Evolutionary conservation across 2,888 invertebrate genomes (phyloP), one percentile per base, ranked within the genome.

Genomic region (Heliothis peltigera): DNA sequence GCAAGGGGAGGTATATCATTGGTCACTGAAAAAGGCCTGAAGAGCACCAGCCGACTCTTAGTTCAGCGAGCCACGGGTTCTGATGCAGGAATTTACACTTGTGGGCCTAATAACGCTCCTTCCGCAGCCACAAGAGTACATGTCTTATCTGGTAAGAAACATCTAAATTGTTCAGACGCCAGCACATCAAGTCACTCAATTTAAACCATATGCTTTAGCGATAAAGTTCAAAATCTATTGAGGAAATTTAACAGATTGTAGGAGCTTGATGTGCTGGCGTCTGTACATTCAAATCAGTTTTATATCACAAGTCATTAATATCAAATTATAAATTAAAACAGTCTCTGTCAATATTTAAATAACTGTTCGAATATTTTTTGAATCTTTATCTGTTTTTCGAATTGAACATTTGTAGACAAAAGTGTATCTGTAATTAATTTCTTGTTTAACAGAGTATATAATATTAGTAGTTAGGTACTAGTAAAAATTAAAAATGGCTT

Each of bases 1-100:
- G 97, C 98, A n/a, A 96, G 98, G 60, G 98, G 98, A 61, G 98
- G 98, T 59, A 97, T 98, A 91, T 98, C 97, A 82, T 95, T 98
- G 84, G 97, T 98, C 78, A 98, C 98, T 43, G 98, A 98, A 89
- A 98, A 98, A 88, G 98, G 98, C 52, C 94, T 96, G 70, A 96
- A 97, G 83, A 98, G 98, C 80, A 97, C 97, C 67, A 98, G 98
- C 86, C 96, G 98, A 10, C 96, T 98, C 51, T 95, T 98, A 73
- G 97, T 98, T 67, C 98, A 98, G 89, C 96, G 97, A 84, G 98
- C 98, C 32, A 96, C 96, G 64, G 96, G 97, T 15, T 94, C 96
- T 46, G 98, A 98, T 87, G 98, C 98, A 0, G 98, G 98, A n/a
- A 93, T 97, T 12, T 98, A 98, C 92, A 97, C 97, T 56, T 98